Evolutionary conservation across 2,888 invertebrate species (phyloP).

Genomic region (Copidosoma aretas): DNA sequence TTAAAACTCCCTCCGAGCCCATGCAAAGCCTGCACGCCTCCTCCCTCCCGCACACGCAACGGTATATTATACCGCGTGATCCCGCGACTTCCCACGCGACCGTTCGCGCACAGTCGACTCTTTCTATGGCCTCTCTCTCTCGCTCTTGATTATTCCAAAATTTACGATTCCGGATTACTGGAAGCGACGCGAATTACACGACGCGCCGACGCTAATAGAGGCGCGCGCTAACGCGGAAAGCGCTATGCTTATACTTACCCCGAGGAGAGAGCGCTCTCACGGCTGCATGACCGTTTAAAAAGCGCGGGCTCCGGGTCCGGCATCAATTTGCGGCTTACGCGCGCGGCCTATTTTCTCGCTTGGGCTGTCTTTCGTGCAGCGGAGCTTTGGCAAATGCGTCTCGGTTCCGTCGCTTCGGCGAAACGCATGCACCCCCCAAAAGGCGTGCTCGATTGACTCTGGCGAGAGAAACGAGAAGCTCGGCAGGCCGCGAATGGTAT

Average conservation of each 20-base stretch:
- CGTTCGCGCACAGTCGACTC: constrained; percentile 22
- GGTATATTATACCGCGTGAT: constrained; percentile 26
- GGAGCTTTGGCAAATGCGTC: too few relatives aligned
- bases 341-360: too few relatives aligned
- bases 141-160: constrained; percentile 45
- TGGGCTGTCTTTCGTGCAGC: too few relatives aligned
- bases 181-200: constrained; percentile 22
- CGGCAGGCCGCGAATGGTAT: too few relatives aligned
- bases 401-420: too few relatives aligned
- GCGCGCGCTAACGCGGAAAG: constrained; percentile 10
- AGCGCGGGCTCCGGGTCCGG: neutral
- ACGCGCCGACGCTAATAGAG: constrained; percentile 23
- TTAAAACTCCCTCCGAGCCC: too few relatives aligned
- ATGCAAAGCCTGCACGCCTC: constrained; percentile 25
- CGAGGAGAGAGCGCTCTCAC: neutral
- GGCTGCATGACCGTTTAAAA: constrained; percentile 23
- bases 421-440: too few relatives aligned
- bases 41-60: neutral
- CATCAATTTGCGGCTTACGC: too few relatives aligned
- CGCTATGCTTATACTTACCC: constrained; percentile 6
- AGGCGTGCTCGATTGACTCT: too few relatives aligned
- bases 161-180: constrained; percentile 43
- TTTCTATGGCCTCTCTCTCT: constrained; percentile 19
- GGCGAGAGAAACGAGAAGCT: too few relatives aligned
- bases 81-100: constrained; percentile 40